Evolutionary conservation across 2,888 invertebrate species (phyloP).

Genomic region (Mechanitis mazaeus): DNA sequence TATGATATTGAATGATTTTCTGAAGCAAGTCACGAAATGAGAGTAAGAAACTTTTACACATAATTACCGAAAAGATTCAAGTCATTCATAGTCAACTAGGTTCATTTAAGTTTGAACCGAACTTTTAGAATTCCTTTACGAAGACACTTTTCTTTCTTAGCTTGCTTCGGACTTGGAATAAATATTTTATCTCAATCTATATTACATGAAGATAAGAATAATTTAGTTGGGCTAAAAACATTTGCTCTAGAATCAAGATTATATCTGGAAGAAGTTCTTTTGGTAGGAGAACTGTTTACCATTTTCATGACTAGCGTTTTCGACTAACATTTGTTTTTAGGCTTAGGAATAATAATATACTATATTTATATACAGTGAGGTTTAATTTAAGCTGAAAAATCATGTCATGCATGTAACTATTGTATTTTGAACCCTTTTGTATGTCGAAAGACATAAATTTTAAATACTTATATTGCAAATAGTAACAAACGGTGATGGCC

Average conservation of each 20-base stretch:
- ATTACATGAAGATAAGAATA: slow-evolving; percentile 6
- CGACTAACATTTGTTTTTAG: too few relatives aligned
- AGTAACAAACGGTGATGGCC: too few relatives aligned
- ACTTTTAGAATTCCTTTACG: slow-evolving; percentile 4
- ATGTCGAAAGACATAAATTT: too few relatives aligned
- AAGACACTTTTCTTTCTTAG: slow-evolving; percentile 5
- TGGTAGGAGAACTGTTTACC: neutral
- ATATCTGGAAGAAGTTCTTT: neutral
- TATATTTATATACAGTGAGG: too few relatives aligned
- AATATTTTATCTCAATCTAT: slow-evolving; percentile 6
- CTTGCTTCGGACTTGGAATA: neutral
- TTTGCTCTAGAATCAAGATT: neutral
- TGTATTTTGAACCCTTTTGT: too few relatives aligned
- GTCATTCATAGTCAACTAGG: slow-evolving; percentile 6
- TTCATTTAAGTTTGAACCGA: slow-evolving; percentile 2
- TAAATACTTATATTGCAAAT: too few relatives aligned
- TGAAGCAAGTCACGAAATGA: too few relatives aligned
- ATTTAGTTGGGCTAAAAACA: slow-evolving; percentile 5
- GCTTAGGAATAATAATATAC: too few relatives aligned
- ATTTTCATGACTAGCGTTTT: neutral
- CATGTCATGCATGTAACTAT: too few relatives aligned
- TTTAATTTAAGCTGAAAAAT: too few relatives aligned
- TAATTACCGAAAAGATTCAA: slow-evolving; percentile 4
- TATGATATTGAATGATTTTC: neutral
- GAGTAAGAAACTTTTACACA: neutral